These are phyloP conservation scores for Musca vetustissima DNA, from an alignment of 1,140 invertebrate species.

Conservation along the genomic window DNA sequence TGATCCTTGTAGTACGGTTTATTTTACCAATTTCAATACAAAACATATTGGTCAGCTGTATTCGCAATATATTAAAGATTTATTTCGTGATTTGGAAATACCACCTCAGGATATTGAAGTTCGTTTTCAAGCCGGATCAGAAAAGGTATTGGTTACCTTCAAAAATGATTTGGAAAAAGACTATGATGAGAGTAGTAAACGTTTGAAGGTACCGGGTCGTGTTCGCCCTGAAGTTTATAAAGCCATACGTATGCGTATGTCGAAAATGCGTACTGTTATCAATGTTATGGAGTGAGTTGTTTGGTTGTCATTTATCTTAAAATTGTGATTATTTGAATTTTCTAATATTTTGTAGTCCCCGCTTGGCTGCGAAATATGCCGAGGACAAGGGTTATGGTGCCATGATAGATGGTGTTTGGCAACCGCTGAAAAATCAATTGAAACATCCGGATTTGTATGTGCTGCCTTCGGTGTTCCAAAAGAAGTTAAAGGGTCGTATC, in stretches of 20 bases:
- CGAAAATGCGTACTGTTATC: conserved; percentile 58
- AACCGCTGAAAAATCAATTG: conserved; percentile 33
- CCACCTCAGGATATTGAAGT: conserved; percentile 60
- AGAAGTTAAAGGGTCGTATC: conserved; percentile 37
- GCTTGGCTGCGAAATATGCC: conserved; percentile 37
- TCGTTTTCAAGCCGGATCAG: conserved; percentile 61
- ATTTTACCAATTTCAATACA: conserved; percentile 65
- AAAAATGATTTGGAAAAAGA: conserved; percentile 41
- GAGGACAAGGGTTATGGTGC: conserved; percentile 35
- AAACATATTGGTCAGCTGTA: conserved; percentile 76
- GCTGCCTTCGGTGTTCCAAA: conserved; percentile 45
- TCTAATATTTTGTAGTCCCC: conserved; percentile 26
- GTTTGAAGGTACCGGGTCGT: conserved; percentile 59
- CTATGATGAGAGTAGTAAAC: conserved; percentile 9
- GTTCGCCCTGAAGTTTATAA: conserved; percentile 74
- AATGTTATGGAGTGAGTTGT: conserved; percentile 54
- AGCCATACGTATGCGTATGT: conserved; percentile 72
- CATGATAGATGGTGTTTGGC: conserved; percentile 41
- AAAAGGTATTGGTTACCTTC: conserved; percentile 66
- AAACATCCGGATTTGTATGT: conserved; percentile 40
- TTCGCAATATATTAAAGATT: conserved; percentile 60
- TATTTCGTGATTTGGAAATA: conserved; percentile 56
- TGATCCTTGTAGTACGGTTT: conserved; percentile 77
- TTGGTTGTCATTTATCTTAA: background rate
- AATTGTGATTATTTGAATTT: background rate